Conservation (phyloP, 2,888 invertebrate genomes). For the Desoria tigrina region DNA sequence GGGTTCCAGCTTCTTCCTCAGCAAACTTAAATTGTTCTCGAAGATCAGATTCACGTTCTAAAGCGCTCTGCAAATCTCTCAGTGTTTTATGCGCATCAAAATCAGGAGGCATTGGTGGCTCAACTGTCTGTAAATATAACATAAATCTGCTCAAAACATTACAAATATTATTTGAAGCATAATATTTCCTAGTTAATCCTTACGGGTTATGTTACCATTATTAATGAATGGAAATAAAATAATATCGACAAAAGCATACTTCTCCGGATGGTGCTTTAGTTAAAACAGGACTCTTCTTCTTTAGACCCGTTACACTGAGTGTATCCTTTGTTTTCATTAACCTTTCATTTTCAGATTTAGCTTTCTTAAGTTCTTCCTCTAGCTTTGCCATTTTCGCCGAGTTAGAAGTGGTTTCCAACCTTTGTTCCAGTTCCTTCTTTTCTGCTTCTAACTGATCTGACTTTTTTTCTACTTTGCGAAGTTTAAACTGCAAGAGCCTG, state of each 20-base stretch:
- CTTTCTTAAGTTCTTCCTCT: slow-evolving; percentile 80
- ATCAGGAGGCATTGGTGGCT: slow-evolving; percentile 50
- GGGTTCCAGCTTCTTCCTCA: slow-evolving; percentile 76
- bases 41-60: slow-evolving; percentile 90
- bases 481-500: slow-evolving; percentile 94
- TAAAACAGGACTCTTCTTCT: slow-evolving; percentile 51
- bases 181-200: too few species aligned
- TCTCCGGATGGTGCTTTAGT: slow-evolving; percentile 53
- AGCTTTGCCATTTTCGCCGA: slow-evolving; percentile 73
- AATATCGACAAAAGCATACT: slow-evolving; percentile 34
- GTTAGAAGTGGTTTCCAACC: slow-evolving; percentile 57
- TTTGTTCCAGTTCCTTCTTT: slow-evolving; percentile 66
- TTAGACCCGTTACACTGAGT: slow-evolving; percentile 31
- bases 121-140: slow-evolving; percentile 33
- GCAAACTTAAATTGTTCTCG: slow-evolving; percentile 88
- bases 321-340: slow-evolving; percentile 55
- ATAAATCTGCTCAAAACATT: too few species aligned
- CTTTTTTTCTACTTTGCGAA: slow-evolving; percentile 91
- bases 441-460: slow-evolving; percentile 84
- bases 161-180: too few species aligned
- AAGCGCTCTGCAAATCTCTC: slow-evolving; percentile 83
- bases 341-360: slow-evolving; percentile 71
- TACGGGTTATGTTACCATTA: too few species aligned
- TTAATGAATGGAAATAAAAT: too few species aligned
- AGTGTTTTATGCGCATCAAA: slow-evolving; percentile 72